phyloP scores from a whole-genome alignment of 2,888 invertebrate species.

The Xestia xanthographa region DNA sequence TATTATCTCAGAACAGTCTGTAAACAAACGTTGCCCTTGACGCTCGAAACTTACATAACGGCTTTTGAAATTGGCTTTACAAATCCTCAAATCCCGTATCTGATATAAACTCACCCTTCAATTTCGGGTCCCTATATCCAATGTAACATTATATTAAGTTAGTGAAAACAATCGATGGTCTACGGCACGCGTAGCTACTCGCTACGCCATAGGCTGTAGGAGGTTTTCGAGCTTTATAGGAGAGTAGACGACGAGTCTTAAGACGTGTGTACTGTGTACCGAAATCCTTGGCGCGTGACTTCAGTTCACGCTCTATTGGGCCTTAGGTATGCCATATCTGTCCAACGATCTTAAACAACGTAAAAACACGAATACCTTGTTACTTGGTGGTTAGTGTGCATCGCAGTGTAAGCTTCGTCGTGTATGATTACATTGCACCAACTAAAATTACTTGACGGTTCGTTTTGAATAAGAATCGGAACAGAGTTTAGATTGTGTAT shows the following conservation, averaged over 20 bases:
- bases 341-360: slow-evolving; percentile 80
- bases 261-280: slow-evolving; percentile 83
- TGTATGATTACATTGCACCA: slow-evolving; percentile 58
- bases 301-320: slow-evolving; percentile 85
- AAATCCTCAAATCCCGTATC: slow-evolving; percentile 55
- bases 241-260: slow-evolving; percentile 67
- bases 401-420: slow-evolving; percentile 59
- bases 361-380: slow-evolving; percentile 77
- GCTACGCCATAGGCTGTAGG: slow-evolving; percentile 32
- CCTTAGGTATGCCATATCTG: slow-evolving; percentile 84
- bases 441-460: slow-evolving; percentile 29
- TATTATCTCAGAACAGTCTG: slow-evolving; percentile 33
- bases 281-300: slow-evolving; percentile 88
- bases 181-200: slow-evolving; percentile 22
- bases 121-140: slow-evolving; percentile 47
- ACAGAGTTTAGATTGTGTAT: neutral
- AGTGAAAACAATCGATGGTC: slow-evolving; percentile 61
- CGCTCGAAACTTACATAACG: slow-evolving; percentile 50
- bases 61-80: slow-evolving; percentile 54
- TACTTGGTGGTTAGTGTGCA: slow-evolving; percentile 67
- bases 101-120: slow-evolving; percentile 55
- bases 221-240: slow-evolving; percentile 62
- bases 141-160: slow-evolving; percentile 52
- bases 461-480: slow-evolving; percentile 34
- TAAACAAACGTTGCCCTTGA: slow-evolving; percentile 57